These are phyloP conservation scores for Agonopterix arenella DNA, from an alignment of 2,888 invertebrate genomes.

Conservation along the genomic window DNA sequence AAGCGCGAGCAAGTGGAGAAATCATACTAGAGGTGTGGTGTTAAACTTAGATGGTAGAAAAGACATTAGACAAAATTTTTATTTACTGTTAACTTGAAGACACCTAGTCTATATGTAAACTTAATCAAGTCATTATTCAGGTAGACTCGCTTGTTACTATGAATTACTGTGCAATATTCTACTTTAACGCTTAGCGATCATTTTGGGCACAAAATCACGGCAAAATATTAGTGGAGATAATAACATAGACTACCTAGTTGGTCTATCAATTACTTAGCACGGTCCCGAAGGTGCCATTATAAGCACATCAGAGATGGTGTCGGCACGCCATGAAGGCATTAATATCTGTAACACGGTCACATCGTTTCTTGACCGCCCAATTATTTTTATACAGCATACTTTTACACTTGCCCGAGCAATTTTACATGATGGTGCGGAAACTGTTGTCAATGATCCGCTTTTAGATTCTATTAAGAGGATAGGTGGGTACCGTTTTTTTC, in stretches of 20 bases:
- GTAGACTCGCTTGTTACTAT: too few species aligned
- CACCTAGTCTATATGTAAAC: too few species aligned
- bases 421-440: constrained; percentile 59
- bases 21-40: too few species aligned
- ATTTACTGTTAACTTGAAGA: too few species aligned
- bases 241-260: constrained; percentile 49
- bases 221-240: constrained; percentile 40
- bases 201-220: too few species aligned
- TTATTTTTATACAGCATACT: constrained; percentile 56
- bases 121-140: too few species aligned
- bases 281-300: constrained; percentile 64
- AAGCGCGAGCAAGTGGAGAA: too few species aligned
- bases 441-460: constrained; percentile 34
- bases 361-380: constrained; percentile 61
- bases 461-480: constrained; percentile 18
- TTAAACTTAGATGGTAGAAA: too few species aligned
- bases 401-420: constrained; percentile 36
- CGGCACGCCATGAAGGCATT: constrained; percentile 68
- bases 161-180: too few species aligned
- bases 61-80: too few species aligned
- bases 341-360: constrained; percentile 71
- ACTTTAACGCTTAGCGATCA: not conserved
- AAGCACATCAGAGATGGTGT: constrained; percentile 64
- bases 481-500: too few species aligned
- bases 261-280: constrained; percentile 70